Evolutionary conservation across 2,797 vertebrate genomes (phyloP).

Genomic region (Helostoma temminkii): DNA sequence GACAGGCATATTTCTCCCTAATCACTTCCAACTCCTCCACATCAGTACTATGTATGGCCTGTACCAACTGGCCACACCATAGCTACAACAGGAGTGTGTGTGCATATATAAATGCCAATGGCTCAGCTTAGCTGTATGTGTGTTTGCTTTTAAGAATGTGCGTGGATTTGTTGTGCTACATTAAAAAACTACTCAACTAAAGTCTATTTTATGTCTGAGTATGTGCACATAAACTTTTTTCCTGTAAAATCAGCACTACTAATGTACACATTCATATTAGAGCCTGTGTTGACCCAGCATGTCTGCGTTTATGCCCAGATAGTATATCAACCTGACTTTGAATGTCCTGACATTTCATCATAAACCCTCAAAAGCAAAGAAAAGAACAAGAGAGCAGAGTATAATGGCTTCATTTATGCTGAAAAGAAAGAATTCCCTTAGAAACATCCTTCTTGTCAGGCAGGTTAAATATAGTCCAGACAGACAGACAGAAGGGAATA

Average conservation of each 20-base stretch:
- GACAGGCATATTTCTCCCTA: conserved; percentile 82
- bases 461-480: conserved; percentile 81
- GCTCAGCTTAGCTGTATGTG: not conserved
- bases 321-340: conserved; percentile 54
- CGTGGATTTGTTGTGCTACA: conserved; percentile 32
- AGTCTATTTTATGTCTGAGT: not conserved
- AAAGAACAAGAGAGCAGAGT: conserved; percentile 48
- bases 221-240: conserved; percentile 7
- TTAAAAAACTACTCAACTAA: not conserved
- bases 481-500: conserved; percentile 71
- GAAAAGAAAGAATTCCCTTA: conserved; percentile 60
- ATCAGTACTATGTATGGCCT: conserved; percentile 35
- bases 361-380: conserved; percentile 48
- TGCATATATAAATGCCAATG: not conserved
- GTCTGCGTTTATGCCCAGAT: conserved; percentile 52
- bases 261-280: conserved; percentile 15
- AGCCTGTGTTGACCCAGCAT: conserved; percentile 26
- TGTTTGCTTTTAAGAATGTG: not conserved
- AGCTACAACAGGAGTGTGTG: conserved; percentile 18
- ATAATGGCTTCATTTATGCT: conserved; percentile 77
- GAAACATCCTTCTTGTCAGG: conserved; percentile 74
- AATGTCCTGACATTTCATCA: conserved; percentile 47
- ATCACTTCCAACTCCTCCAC: conserved; percentile 83
- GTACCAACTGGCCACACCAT: conserved; percentile 46
- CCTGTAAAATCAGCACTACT: conserved; percentile 24